Conservation (phyloP, 1,140 invertebrate species). For the Acromyrmex heyeri region DNA sequence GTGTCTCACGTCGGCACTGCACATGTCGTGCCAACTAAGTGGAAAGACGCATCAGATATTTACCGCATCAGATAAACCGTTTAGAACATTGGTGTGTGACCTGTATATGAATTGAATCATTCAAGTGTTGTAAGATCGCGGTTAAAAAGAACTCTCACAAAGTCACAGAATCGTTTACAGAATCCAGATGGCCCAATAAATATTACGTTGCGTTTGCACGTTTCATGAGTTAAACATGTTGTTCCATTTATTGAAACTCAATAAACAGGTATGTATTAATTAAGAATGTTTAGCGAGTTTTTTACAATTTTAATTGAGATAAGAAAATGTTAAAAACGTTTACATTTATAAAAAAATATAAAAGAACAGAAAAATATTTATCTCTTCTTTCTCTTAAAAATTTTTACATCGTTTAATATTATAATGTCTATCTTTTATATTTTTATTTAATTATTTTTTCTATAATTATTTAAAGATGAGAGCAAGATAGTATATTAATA, state of each 20-base stretch:
- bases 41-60: not conserved
- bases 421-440: not conserved
- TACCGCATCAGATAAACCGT: too few relatives aligned
- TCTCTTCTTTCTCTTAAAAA: not conserved
- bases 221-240: not conserved
- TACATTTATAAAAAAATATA: not conserved
- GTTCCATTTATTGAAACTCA: not conserved
- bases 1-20: not conserved
- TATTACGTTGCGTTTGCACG: not conserved
- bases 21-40: conserved; percentile 13
- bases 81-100: not conserved
- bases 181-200: conserved; percentile 13
- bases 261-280: conserved; percentile 19
- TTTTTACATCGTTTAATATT: not conserved
- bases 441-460: not conserved
- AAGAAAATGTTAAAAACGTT: not conserved
- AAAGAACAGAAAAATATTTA: not conserved
- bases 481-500: not conserved
- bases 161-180: conserved; percentile 20
- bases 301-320: not conserved
- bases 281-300: not conserved
- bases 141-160: conserved; percentile 35
- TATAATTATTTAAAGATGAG: not conserved
- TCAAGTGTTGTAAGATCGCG: not conserved
- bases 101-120: not conserved